Percentiles rank a stretch among this genome's conserved stretches.
phyloP scores from a whole-genome alignment of 1,140 invertebrate species.

The Stenopsyche tienmushanensis region DNA sequence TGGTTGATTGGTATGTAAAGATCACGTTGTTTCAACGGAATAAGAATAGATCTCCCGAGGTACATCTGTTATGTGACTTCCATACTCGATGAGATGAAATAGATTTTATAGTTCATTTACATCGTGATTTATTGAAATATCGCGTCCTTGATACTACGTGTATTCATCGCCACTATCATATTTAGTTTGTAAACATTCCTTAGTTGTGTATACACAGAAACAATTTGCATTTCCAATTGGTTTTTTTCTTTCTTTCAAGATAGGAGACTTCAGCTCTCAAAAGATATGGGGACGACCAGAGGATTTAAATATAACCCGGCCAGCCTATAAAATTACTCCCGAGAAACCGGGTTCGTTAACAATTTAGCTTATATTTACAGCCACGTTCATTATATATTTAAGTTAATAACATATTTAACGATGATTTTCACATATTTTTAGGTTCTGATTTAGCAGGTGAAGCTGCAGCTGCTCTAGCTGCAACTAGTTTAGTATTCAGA shows the following conservation, averaged over 20 bases:
- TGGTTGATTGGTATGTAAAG: conserved; percentile 21
- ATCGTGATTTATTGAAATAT: too few relatives aligned
- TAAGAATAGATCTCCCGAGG: conserved; percentile 9
- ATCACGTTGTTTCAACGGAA: neutral
- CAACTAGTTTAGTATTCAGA: conserved; percentile 57
- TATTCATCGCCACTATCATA: too few relatives aligned
- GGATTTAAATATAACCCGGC: conserved; percentile 61
- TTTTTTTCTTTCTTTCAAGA: conserved; percentile 38
- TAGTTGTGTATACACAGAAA: neutral
- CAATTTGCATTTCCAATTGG: conserved; percentile 2
- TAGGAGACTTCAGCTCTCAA: conserved; percentile 61
- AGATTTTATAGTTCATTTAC: too few relatives aligned
- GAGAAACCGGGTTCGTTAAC: conserved; percentile 56
- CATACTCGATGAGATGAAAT: conserved; percentile 12
- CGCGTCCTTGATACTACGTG: neutral
- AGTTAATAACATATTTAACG: too few relatives aligned
- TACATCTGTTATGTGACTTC: conserved; percentile 5
- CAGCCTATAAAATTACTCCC: conserved; percentile 61
- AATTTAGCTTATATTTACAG: too few relatives aligned
- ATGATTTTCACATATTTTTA: too few relatives aligned
- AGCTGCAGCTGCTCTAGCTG: conserved; percentile 63
- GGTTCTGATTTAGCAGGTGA: conserved; percentile 67
- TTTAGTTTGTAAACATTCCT: too few relatives aligned
- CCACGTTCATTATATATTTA: too few relatives aligned
- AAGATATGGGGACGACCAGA: conserved; percentile 63